Conservation (phyloP, 2,888 invertebrate species). For the Meteorus colon region DNA sequence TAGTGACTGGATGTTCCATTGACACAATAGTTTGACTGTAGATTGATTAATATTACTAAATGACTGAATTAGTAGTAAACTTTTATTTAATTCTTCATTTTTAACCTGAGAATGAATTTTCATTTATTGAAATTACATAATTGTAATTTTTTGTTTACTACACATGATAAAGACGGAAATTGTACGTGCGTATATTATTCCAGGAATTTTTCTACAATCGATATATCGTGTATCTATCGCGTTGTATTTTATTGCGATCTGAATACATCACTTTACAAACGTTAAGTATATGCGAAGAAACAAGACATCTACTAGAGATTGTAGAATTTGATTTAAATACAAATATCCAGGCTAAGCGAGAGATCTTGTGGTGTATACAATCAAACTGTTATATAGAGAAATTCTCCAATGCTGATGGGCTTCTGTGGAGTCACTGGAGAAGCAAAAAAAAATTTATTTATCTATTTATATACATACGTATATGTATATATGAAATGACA, state of each 20-base stretch:
- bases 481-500: slow-evolving; percentile 18
- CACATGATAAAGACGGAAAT: not conserved
- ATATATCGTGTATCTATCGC: not conserved
- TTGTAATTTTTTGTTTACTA: not conserved
- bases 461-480: not conserved
- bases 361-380: slow-evolving; percentile 40
- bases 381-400: slow-evolving; percentile 40
- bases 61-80: no score
- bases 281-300: slow-evolving; percentile 30
- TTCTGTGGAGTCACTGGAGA: slow-evolving; percentile 31
- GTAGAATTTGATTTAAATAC: slow-evolving; percentile 59
- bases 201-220: not conserved
- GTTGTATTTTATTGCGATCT: slow-evolving; percentile 18
- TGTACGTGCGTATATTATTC: not conserved
- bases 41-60: no score
- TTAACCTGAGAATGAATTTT: no score
- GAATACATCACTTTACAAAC: slow-evolving; percentile 28
- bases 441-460: slow-evolving; percentile 30
- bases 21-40: no score
- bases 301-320: slow-evolving; percentile 32
- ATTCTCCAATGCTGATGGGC: slow-evolving; percentile 31
- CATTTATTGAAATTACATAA: no score
- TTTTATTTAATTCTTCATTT: no score
- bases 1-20: no score
- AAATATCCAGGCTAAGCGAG: slow-evolving; percentile 58